Percentiles rank a stretch among this genome's conserved stretches.
These are phyloP conservation scores for Drosophila peninsularis DNA, from an alignment of 2,888 invertebrate species.

Conservation along the genomic window DNA sequence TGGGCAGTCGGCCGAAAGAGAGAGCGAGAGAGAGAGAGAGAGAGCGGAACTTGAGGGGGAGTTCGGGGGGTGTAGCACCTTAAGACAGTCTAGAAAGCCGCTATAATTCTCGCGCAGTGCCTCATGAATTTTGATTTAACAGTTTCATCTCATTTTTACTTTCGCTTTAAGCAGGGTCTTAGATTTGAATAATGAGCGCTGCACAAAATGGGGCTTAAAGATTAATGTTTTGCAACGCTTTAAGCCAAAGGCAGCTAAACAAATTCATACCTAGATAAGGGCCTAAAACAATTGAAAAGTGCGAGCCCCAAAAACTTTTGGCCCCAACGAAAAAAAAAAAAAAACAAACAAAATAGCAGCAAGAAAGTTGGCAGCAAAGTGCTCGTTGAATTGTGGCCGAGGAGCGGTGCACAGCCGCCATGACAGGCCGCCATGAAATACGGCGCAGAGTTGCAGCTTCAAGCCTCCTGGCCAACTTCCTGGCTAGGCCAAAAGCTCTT, in stretches of 20 bases:
- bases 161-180: constrained; percentile 52
- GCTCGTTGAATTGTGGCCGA: constrained; percentile 55
- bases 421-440: constrained; percentile 54
- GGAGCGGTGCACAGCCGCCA: constrained; percentile 12
- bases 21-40: not conserved
- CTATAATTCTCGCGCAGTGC: constrained; percentile 69
- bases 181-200: constrained; percentile 74
- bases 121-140: constrained; percentile 74
- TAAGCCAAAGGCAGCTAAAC: constrained; percentile 30
- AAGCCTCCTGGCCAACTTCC: constrained; percentile 26
- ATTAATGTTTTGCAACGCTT: constrained; percentile 32
- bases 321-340: not conserved
- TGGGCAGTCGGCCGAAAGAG: constrained; percentile 16
- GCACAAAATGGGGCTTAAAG: constrained; percentile 42
- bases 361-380: constrained; percentile 37
- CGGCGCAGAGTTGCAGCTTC: constrained; percentile 36
- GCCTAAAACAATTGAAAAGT: constrained; percentile 54
- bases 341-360: not conserved
- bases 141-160: constrained; percentile 23
- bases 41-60: no score
- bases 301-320: constrained; percentile 46
- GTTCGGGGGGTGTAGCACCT: constrained; percentile 11
- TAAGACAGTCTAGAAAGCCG: constrained; percentile 64
- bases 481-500: constrained; percentile 29
- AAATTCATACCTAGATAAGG: constrained; percentile 50